These are phyloP conservation scores for Lepisosteus oculatus DNA, from an alignment of 2,113 vertebrate genomes.

Conservation along the genomic window DNA sequence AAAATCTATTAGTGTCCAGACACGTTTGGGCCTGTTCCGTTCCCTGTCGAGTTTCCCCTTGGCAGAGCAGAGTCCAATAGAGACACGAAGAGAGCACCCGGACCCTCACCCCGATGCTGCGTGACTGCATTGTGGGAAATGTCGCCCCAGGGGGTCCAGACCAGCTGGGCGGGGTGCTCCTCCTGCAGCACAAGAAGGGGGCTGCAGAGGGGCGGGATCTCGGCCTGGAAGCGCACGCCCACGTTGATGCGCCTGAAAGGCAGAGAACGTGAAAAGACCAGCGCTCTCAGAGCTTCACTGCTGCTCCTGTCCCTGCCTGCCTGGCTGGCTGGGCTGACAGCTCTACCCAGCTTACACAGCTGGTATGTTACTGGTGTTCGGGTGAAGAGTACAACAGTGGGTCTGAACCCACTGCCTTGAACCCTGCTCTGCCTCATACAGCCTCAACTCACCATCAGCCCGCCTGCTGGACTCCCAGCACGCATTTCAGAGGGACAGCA, in stretches of 20 bases:
- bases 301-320: background rate
- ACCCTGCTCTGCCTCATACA: no score
- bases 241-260: constrained; percentile 68
- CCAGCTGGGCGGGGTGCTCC: constrained; percentile 51
- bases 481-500: no score
- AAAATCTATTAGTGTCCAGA: no score
- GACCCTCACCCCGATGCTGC: constrained; percentile 51
- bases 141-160: constrained; percentile 70
- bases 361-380: no score
- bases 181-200: constrained; percentile 27
- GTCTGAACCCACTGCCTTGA: no score
- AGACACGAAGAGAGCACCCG: no score
- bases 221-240: constrained; percentile 68
- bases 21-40: no score
- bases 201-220: constrained; percentile 57
- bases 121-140: constrained; percentile 50
- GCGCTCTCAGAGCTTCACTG: background rate
- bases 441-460: no score
- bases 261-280: background rate
- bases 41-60: no score
- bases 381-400: no score
- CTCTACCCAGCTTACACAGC: background rate
- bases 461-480: no score
- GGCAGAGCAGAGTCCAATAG: no score
- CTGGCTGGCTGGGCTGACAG: background rate